These are phyloP conservation scores for Tetranychus truncatus DNA, from an alignment of 2,888 invertebrate species.

Conservation along the genomic window DNA sequence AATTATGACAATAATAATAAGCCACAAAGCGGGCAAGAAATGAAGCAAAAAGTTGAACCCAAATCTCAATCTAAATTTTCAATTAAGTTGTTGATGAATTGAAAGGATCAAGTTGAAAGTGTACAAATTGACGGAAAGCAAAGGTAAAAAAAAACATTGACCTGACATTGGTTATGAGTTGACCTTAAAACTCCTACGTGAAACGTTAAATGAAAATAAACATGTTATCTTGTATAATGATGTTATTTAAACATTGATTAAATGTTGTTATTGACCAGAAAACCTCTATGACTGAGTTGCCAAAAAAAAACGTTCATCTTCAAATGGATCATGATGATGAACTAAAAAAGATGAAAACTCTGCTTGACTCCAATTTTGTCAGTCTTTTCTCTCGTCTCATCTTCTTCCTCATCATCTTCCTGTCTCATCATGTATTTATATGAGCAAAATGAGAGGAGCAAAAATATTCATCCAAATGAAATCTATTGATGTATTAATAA, in stretches of 20 bases:
- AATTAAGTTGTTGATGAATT: no score
- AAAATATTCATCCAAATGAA: background rate
- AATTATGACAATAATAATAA: background rate
- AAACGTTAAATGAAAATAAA: background rate
- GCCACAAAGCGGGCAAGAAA: no score
- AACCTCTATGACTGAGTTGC: no score
- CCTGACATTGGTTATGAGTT: background rate
- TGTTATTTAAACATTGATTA: no score
- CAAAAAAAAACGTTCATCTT: background rate
- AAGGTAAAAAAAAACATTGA: no score
- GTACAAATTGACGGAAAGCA: no score
- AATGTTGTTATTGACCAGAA: no score
- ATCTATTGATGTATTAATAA: background rate
- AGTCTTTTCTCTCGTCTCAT: background rate
- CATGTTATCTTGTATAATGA: background rate
- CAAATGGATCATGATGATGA: background rate
- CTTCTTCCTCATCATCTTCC: background rate
- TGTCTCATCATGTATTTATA: background rate
- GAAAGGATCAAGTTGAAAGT: no score
- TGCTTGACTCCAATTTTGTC: background rate
- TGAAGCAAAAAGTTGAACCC: no score
- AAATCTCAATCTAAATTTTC: no score
- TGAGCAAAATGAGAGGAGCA: background rate
- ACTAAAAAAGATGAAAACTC: background rate
- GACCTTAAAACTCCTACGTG: background rate